Conservation (phyloP, 92 coral and sea anemone species). For the Actinernus sp. region DNA sequence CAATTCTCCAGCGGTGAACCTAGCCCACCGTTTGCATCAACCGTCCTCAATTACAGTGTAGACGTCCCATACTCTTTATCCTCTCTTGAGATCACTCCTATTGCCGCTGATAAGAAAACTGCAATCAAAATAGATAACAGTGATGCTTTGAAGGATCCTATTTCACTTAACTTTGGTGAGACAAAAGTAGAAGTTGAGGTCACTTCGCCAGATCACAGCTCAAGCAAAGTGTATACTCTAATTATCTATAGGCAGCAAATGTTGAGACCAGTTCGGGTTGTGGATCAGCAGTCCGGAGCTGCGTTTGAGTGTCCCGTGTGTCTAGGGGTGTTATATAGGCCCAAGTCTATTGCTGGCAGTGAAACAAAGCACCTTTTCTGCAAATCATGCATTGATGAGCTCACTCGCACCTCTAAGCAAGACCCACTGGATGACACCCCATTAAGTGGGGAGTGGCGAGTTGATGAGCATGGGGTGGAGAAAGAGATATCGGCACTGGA, state of each 20-base stretch:
- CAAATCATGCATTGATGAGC: constrained; percentile 87
- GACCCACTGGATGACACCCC: constrained; percentile 87
- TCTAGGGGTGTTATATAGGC: constrained; percentile 77
- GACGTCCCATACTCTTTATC: constrained; percentile 61
- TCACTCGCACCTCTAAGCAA: constrained; percentile 91
- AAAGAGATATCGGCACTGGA: constrained; percentile 49
- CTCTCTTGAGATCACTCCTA: constrained; percentile 63
- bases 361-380: constrained; percentile 88
- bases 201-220: constrained; percentile 85
- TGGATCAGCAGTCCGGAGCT: constrained; percentile 36
- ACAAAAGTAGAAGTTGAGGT: constrained; percentile 83
- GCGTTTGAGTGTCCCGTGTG: constrained; percentile 88
- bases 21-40: constrained; percentile 74
- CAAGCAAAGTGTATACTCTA: constrained; percentile 57
- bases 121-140: constrained; percentile 63
- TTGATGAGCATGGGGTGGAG: constrained; percentile 78
- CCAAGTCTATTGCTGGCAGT: constrained; percentile 79
- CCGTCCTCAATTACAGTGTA: constrained; percentile 50
- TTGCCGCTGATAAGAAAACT: constrained; percentile 86
- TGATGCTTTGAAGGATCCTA: constrained; percentile 60
- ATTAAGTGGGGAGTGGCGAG: constrained; percentile 76
- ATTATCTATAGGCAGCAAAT: constrained; percentile 61
- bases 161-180: constrained; percentile 81
- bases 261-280: constrained; percentile 57
- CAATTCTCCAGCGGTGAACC: constrained; percentile 66